phyloP scores from a whole-genome alignment of 2,113 vertebrate species.

The Lophotis ruficrista region DNA sequence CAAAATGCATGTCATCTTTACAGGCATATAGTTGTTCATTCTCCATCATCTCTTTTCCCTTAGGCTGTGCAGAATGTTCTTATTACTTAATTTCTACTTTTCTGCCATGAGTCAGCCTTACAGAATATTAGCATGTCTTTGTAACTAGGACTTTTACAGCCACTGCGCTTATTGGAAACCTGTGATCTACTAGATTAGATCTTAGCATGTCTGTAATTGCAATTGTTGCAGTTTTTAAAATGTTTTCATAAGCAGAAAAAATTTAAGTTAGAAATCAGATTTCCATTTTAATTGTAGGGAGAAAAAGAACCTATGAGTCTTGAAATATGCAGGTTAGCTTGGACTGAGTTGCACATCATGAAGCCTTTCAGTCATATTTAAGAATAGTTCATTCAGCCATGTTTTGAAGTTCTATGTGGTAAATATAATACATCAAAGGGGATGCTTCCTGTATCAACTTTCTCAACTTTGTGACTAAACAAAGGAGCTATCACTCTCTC shows the following conservation, averaged over 20 bases:
- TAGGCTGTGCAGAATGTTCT: background rate
- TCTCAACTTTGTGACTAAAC: background rate
- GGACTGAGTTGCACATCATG: background rate
- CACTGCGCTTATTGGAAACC: background rate
- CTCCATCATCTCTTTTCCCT: background rate
- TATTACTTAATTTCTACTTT: background rate
- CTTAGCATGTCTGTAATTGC: background rate
- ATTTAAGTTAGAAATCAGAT: background rate
- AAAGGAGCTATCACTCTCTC: background rate
- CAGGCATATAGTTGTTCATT: background rate
- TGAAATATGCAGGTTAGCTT: background rate
- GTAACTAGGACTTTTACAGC: background rate
- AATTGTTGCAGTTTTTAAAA: background rate
- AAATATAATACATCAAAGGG: background rate
- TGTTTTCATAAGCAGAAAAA: background rate
- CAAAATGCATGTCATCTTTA: background rate
- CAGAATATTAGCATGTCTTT: background rate
- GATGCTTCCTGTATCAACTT: background rate
- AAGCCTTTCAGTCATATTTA: background rate
- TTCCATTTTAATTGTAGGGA: background rate
- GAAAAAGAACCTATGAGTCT: background rate
- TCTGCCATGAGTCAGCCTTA: background rate
- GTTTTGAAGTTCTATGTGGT: background rate
- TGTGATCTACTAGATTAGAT: background rate
- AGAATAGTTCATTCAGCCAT: background rate